These are phyloP conservation scores for Exephanes ischioxanthus DNA, from an alignment of 2,888 invertebrate genomes.

Conservation along the genomic window DNA sequence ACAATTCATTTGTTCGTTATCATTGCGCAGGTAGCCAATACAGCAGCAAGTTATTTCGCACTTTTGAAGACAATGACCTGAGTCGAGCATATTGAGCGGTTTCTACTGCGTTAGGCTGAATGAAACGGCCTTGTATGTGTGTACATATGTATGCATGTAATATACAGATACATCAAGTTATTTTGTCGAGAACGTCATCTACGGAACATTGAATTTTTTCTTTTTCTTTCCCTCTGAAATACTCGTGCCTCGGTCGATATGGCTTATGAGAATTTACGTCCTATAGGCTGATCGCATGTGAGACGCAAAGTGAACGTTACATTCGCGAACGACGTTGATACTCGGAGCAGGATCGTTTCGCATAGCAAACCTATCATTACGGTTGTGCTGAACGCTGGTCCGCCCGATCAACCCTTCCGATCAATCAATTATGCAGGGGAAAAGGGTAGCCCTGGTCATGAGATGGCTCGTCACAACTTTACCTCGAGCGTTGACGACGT, in stretches of 20 bases:
- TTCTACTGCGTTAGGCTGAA: not conserved
- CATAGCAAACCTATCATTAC: constrained; percentile 30
- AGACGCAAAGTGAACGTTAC: not conserved
- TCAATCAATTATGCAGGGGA: constrained; percentile 34
- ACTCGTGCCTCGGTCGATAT: not conserved
- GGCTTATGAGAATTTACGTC: not conserved
- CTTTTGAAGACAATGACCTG: constrained; percentile 61
- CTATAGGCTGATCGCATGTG: not conserved
- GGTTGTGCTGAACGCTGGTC: not conserved
- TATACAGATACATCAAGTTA: constrained; percentile 4
- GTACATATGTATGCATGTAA: not conserved
- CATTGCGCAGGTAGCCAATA: constrained; percentile 56
- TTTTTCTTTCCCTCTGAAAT: not conserved
- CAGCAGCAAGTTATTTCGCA: constrained; percentile 64
- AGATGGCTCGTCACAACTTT: not conserved
- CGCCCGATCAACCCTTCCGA: constrained; percentile 26
- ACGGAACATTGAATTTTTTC: not conserved
- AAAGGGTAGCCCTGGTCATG: not conserved
- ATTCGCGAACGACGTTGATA: not conserved
- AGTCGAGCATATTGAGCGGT: constrained; percentile 9
- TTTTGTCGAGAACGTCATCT: not conserved
- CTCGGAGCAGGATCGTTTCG: not conserved
- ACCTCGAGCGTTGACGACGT: not conserved
- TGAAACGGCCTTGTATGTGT: not conserved
- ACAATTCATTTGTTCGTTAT: constrained; percentile 14